Percentiles rank a stretch among this genome's conserved stretches.
phyloP scores from a whole-genome alignment of 2,797 vertebrate genomes.

The Danio albolineatus region DNA sequence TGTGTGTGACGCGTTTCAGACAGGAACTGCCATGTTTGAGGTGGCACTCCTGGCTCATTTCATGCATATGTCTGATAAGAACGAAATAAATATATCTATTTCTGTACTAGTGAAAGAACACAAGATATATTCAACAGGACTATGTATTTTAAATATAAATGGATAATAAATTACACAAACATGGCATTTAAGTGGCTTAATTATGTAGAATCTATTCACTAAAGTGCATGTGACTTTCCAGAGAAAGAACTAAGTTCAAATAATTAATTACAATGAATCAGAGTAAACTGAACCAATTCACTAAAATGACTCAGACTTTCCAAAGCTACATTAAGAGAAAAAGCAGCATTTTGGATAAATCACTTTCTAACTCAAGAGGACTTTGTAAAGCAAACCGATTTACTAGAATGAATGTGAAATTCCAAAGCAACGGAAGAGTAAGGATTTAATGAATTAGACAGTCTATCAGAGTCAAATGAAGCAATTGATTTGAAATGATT shows the following conservation, averaged over 20 bases:
- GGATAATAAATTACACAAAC: neutral
- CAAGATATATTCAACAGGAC: neutral
- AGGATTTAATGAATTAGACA: too few species aligned
- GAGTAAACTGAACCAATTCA: neutral
- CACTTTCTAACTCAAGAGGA: neutral
- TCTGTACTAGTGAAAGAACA: neutral
- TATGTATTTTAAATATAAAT: neutral
- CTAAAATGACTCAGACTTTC: neutral
- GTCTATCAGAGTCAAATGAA: too few species aligned
- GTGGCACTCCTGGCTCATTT: neutral
- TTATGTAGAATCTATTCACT: neutral
- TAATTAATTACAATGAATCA: neutral
- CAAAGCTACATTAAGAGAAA: neutral
- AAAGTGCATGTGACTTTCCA: neutral
- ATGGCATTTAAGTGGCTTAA: too few species aligned
- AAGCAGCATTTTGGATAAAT: neutral
- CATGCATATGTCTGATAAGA: constrained; percentile 16
- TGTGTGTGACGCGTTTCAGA: neutral
- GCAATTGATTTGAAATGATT: neutral
- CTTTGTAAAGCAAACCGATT: too few species aligned
- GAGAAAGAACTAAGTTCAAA: constrained; percentile 1
- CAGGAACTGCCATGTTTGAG: neutral
- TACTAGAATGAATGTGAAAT: too few species aligned
- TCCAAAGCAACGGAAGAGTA: too few species aligned
- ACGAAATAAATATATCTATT: neutral